Base-by-base conservation (phyloP, 1,140 invertebrate species). In the Zaprionus vittiger region DNA sequence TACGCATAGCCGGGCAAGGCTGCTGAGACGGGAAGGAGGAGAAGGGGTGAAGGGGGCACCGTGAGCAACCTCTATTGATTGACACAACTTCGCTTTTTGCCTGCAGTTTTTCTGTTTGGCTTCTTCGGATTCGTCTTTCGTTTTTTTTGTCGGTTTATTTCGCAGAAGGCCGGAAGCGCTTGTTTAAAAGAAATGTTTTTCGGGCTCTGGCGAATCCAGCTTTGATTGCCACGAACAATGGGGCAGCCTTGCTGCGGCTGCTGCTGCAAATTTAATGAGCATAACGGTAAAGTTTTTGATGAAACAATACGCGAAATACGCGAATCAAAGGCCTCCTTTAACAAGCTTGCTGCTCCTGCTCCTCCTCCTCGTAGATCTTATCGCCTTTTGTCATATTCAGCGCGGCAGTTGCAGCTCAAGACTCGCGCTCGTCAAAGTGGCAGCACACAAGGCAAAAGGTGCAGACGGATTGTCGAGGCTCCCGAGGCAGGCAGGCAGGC, bases 261-360 rank as follows among this genome's bases (percentile, higher is more conserved):
- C 41, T 47, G 41, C 41, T 85, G 86, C 81, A 84, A 73, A 80
- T 85, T 91, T 91, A 91, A 91, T 89, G 89, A 91, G 84, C 83
- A 91, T 91, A 91, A 91, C 87, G 89, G 89, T 91, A 77, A 85
- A 89, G 79, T 69, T 89, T 90, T 90, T 90, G 85, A 90, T 90
- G 86, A 90, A 90, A 90, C 81, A 90, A 90, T 85, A 90, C 85
- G 26, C 80, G 80, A 63, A 74, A 67, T 49, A 62, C 55, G 38
- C 60, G 49, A 60, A 49, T 65, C 63, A 70, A 67, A 77, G 73
- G 59, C 52, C 60, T 80, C 72, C 79, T 69, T 77, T 90, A 89
- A 89, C 84, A 89, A 90, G 84, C 79, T 70, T 22, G 81, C 73
- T 22, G 12, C 11, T 20, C 6, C 41, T 17, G 1, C 15, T 14